Base-by-base conservation (phyloP, 2,888 invertebrate species). In the Drosophila engyochracea region DNA sequence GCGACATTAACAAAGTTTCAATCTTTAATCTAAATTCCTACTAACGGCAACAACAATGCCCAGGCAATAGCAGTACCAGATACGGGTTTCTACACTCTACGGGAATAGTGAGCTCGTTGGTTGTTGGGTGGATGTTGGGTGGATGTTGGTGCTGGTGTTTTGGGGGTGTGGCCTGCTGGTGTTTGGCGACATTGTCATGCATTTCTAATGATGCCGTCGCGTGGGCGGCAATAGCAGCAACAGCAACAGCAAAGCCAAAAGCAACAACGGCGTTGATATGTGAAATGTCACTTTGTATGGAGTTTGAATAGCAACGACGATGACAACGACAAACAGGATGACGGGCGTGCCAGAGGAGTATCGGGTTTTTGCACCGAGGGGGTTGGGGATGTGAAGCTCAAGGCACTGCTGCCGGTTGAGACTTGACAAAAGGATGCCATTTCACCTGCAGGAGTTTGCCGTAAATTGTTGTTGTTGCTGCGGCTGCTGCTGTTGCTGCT, bases 1-100 rank as follows among this genome's bases (percentile, higher is more conserved):
- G 79, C 80, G 74, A 82, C 90, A 91, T 87, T 89, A 91, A 87
- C 89, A 83, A 90, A 90, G 90, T 91, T 91, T 85, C 89, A 90
- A 91, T 90, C 90, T 90, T 88, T 89, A 91, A 91, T 91, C 91
- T 91, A 85, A 91, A 89, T 85, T 87, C 83, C 81, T 79, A 61
- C 76, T 79, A 68, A 74, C 76, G 76, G 57, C 73, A 72, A 28
- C 55, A 57, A 83, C 81, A 76, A 78, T 55, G 63, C 58, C 55
- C 44, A 47, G 52, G 44, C n/a, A 25, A 41, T 5, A 19, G n/a
- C 22, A 28, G 30, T 51, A 39, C 49, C 33, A 30, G 53, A 54
- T 67, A 68, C 52, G 71, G 63, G 25, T 4, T 25, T 61, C 14
- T 53, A 54, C 31, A 31, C 31, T 31, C 28, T 51, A 30, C 52